Evolutionary conservation across 35 echinoderm and acorn worm species (phyloP), one percentile per base, ranked within the genome.

Genomic region (Antedon bifida): DNA sequence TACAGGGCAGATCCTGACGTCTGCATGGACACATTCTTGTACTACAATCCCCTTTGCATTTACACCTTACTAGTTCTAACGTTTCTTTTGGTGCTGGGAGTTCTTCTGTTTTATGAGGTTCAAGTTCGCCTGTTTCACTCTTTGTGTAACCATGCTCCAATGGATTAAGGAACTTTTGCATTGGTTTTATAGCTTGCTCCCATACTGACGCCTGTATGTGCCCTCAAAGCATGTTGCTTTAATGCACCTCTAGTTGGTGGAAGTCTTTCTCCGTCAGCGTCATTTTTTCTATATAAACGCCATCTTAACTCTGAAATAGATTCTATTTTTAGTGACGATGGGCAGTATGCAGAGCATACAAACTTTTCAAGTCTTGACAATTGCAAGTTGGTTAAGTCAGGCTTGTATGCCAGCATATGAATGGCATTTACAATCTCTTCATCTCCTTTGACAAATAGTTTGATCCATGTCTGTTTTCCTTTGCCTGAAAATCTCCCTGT

Each of bases 41-140:
- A 64, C 9, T 64, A 64, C 51, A 64, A 11, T 64, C 51, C 26
- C 51, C 9, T 16, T 64, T 64, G 3, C 51, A 64, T 21, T 64
- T 64, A 23, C 51, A 64, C 9, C 51, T 8, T 26, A 64, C 19
- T 26, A 64, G 26, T 64, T 26, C 51, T 64, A 64, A 12, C 19
- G 51, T 64, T 64, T 73, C 83, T 33, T 85, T 36, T 30, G 83
- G 83, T 31, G 83, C 35, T 32, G 83, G 74, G 32, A 42, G 35
- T 36, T 36, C 80, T 21, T 82, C 7, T 31, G 35, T 82, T 36
- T 34, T 82, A 30, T n/a, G 17, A 17, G 80, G 35, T 5, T 42
- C 5, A 36, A 82, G 12, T 1, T 16, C 4, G 8, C 80, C 80
- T 36, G 80, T 44, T 82, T 34, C 33, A 34, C 5, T 34, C 30